phyloP scores from a whole-genome alignment of 1,140 invertebrate genomes.

The Hycleus cichorii region DNA sequence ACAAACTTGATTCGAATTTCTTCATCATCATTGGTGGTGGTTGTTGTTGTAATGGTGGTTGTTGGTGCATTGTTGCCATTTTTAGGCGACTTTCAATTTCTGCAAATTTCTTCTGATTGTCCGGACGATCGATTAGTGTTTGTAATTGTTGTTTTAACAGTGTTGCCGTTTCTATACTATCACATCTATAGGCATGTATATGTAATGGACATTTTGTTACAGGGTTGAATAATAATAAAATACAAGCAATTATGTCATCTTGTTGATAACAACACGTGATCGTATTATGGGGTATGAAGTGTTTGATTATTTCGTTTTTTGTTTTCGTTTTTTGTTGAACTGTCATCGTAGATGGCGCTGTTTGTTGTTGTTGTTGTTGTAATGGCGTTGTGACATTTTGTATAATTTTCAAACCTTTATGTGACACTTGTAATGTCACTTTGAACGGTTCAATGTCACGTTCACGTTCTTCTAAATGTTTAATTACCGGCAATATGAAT shows the following conservation, averaged over 20 bases:
- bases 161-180: conserved; percentile 85
- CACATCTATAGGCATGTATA: conserved; percentile 92
- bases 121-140: conserved; percentile 71
- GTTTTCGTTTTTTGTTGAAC: conserved; percentile 47
- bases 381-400: conserved; percentile 61
- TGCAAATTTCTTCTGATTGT: conserved; percentile 78
- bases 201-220: conserved; percentile 80
- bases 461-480: conserved; percentile 75
- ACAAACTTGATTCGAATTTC: conserved; percentile 59
- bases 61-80: background rate
- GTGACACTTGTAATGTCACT: conserved; percentile 80
- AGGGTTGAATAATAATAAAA: conserved; percentile 84
- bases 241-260: conserved; percentile 85
- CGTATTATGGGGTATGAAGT: conserved; percentile 90
- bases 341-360: no score
- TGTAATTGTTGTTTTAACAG: conserved; percentile 76
- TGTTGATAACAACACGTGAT: conserved; percentile 79
- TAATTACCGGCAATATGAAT: conserved; percentile 74
- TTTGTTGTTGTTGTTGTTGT: background rate
- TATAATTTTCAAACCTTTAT: conserved; percentile 90
- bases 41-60: conserved; percentile 9
- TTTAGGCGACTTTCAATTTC: conserved; percentile 60
- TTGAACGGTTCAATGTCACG: conserved; percentile 84
- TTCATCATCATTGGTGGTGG: conserved; percentile 44
- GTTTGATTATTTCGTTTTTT: conserved; percentile 71